These are phyloP conservation scores for Gallinago jamesoni DNA, from an alignment of 2,113 vertebrate species.

Conservation along the genomic window DNA sequence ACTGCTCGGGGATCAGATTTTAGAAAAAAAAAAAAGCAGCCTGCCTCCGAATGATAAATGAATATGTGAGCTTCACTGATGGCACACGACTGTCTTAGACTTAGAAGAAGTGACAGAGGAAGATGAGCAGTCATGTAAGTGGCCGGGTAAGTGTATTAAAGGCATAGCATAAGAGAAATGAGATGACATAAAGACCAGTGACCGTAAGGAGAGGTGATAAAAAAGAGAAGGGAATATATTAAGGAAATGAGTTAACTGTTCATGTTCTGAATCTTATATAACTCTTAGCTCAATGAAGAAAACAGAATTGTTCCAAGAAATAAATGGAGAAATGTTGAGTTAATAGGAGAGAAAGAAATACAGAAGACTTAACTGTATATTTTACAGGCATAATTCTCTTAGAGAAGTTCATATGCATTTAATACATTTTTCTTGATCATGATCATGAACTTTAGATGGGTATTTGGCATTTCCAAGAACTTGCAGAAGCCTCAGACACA, in stretches of 20 bases:
- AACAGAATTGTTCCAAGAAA: not conserved
- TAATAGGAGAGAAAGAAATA: not conserved
- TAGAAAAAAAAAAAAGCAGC: constrained; percentile 30
- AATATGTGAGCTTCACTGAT: constrained; percentile 43
- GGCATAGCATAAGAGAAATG: constrained; percentile 37
- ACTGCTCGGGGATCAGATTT: constrained; percentile 24
- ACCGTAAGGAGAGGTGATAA: constrained; percentile 57
- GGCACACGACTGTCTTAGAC: constrained; percentile 44
- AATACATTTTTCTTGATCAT: not conserved
- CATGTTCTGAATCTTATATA: not conserved
- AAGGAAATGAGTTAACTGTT: constrained; percentile 48
- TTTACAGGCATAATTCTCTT: not conserved
- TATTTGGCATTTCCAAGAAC: not conserved
- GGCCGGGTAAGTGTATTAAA: constrained; percentile 62
- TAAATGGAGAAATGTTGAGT: not conserved
- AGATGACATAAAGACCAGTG: constrained; percentile 63
- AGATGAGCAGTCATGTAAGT: constrained; percentile 59
- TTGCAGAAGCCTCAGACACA: not conserved
- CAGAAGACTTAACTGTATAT: not conserved
- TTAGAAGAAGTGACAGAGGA: constrained; percentile 60
- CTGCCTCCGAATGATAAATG: constrained; percentile 62
- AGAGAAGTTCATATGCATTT: not conserved
- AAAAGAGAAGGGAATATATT: constrained; percentile 37
- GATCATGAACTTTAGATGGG: not conserved
- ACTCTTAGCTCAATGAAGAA: not conserved